phyloP scores from a whole-genome alignment of 2,888 invertebrate species.

The Cantharis flavilabris region DNA sequence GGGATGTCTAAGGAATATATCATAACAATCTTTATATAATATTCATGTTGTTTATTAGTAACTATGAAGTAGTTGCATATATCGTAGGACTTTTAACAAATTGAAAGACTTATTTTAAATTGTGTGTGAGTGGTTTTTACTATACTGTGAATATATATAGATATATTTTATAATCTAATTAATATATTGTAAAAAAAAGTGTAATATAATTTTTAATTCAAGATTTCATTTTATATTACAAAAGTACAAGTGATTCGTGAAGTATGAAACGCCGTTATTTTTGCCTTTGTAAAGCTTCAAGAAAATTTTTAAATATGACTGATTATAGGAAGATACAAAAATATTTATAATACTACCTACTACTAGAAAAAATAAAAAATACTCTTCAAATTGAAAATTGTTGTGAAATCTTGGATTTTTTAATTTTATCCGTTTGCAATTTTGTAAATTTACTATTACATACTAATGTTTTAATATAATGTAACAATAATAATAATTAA shows the following conservation, averaged over 20 bases:
- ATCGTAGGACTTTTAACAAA: slow-evolving; percentile 51
- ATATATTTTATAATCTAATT: slow-evolving; percentile 4
- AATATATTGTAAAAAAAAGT: not conserved
- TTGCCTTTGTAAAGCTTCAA: not conserved
- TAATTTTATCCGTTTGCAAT: not conserved
- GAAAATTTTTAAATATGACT: not conserved
- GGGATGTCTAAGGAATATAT: slow-evolving; percentile 32
- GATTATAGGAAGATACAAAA: not conserved
- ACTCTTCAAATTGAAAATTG: not conserved
- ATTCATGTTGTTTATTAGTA: slow-evolving; percentile 39
- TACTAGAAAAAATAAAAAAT: not conserved
- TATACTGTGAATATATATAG: slow-evolving; percentile 40
- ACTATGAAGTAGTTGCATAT: slow-evolving; percentile 42
- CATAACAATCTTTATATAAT: slow-evolving; percentile 36
- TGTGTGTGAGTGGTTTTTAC: slow-evolving; percentile 47
- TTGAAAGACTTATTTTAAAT: slow-evolving; percentile 53
- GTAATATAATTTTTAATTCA: not conserved
- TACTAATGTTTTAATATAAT: not conserved
- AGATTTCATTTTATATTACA: not conserved
- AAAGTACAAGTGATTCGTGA: not conserved
- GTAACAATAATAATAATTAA: not conserved
- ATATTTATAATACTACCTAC: not conserved
- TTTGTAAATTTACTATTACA: not conserved
- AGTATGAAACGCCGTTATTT: not conserved
- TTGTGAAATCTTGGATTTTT: not conserved